Percentiles rank a stretch among this genome's conserved stretches.
Evolutionary conservation across 2,113 vertebrate genomes (phyloP).

Genomic region (Tetraodon nigroviridis): DNA sequence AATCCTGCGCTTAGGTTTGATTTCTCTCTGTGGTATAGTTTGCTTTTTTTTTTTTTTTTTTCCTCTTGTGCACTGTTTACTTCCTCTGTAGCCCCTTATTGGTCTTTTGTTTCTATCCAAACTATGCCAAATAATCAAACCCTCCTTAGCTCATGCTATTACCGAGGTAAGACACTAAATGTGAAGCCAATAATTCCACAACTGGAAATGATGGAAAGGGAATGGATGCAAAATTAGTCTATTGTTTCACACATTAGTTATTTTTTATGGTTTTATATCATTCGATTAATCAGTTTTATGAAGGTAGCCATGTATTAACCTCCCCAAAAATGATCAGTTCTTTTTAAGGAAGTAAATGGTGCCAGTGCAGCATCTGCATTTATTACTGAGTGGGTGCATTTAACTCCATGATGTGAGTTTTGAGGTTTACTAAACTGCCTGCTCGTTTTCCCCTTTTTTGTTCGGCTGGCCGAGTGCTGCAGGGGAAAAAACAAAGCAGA

Average conservation of each 20-base stretch:
- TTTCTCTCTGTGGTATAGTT: constrained; percentile 45
- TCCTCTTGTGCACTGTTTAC: constrained; percentile 47
- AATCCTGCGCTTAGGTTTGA: constrained; percentile 50
- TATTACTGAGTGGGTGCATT: constrained; percentile 55
- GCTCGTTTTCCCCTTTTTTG: constrained; percentile 43
- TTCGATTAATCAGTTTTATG: constrained; percentile 42
- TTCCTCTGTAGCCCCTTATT: constrained; percentile 50
- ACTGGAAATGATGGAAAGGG: constrained; percentile 37
- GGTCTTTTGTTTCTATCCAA: constrained; percentile 58
- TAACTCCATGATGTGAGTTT: constrained; percentile 44
- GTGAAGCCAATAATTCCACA: constrained; percentile 45
- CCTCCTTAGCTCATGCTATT: constrained; percentile 31
- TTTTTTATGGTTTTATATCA: constrained; percentile 40
- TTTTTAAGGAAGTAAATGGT: constrained; percentile 34
- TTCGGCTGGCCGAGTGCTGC: constrained; percentile 26
- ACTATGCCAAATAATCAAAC: constrained; percentile 40
- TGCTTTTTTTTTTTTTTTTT: constrained; percentile 6
- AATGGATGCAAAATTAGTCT: constrained; percentile 31
- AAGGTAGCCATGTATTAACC: constrained; percentile 32
- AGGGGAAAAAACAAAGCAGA: constrained; percentile 39
- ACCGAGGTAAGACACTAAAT: constrained; percentile 50
- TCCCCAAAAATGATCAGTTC: constrained; percentile 44
- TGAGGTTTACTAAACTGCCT: constrained; percentile 44
- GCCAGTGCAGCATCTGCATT: constrained; percentile 50
- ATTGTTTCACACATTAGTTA: constrained; percentile 31